Evolutionary conservation across 2,113 vertebrate species (phyloP).

Genomic region (Cheirogaleus medius): DNA sequence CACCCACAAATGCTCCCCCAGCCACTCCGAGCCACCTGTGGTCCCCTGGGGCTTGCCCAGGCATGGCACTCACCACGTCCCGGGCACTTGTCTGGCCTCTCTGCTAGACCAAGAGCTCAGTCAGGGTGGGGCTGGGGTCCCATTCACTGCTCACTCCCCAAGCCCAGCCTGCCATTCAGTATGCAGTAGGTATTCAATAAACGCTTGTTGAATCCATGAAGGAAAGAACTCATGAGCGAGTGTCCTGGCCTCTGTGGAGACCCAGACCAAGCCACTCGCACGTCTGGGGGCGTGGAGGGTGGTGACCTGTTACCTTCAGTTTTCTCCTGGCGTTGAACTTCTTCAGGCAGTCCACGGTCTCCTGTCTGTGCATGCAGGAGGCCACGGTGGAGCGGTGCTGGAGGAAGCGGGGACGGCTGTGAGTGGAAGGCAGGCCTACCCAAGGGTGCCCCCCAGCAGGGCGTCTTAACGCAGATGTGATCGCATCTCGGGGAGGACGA

Average conservation of each 20-base stretch:
- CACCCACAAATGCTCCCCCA: neutral
- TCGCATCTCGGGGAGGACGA: too few relatives aligned
- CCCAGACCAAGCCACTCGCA: neutral
- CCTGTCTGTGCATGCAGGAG: slow-evolving; percentile 98
- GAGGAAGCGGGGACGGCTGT: neutral
- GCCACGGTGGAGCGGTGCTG: slow-evolving; percentile 98
- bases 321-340: slow-evolving; percentile 98
- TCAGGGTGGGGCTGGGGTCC: neutral
- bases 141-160: neutral
- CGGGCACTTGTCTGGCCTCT: neutral
- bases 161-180: neutral
- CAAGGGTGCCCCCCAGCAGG: neutral
- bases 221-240: neutral
- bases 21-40: rapidly evolving
- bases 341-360: slow-evolving; percentile 97
- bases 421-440: neutral
- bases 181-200: neutral
- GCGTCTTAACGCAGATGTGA: neutral
- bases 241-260: neutral
- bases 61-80: neutral
- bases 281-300: neutral
- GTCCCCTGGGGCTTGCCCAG: rapidly evolving
- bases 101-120: neutral
- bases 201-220: neutral
- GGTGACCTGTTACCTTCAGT: slow-evolving; percentile 89